phyloP scores from a whole-genome alignment of 2,888 invertebrate species.

The Sinohyriopsis cumingii region DNA sequence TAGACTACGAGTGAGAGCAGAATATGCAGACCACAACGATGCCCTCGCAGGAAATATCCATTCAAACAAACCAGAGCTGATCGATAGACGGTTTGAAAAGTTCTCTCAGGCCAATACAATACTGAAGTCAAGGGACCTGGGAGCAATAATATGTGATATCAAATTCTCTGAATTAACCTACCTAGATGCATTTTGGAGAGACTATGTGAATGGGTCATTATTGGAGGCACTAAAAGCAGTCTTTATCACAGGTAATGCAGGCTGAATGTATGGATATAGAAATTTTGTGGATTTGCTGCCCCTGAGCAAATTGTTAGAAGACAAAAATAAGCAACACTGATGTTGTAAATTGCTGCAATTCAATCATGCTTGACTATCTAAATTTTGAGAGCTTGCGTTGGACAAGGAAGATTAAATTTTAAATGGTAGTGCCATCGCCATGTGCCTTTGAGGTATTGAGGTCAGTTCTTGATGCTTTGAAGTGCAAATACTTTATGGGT shows the following conservation, averaged over 20 bases:
- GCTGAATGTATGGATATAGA: no score
- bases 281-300: no score
- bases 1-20: conserved; percentile 63
- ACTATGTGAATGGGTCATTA: conserved; percentile 68
- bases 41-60: conserved; percentile 60
- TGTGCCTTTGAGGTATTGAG: no score
- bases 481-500: no score
- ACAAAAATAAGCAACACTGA: no score
- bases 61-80: conserved; percentile 60
- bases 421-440: no score
- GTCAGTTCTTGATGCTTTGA: no score
- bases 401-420: no score
- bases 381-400: no score
- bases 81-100: conserved; percentile 65
- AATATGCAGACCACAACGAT: conserved; percentile 60
- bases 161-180: conserved; percentile 69
- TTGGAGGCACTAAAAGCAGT: conserved; percentile 67
- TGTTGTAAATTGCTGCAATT: no score
- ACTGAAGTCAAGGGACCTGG: conserved; percentile 66
- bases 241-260: conserved; percentile 57
- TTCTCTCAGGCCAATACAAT: conserved; percentile 67
- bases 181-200: conserved; percentile 70
- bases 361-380: no score
- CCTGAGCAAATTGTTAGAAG: no score
- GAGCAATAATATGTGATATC: conserved; percentile 69